Conservation (phyloP, 2,113 vertebrate genomes). For the Epinephelus moara region DNA sequence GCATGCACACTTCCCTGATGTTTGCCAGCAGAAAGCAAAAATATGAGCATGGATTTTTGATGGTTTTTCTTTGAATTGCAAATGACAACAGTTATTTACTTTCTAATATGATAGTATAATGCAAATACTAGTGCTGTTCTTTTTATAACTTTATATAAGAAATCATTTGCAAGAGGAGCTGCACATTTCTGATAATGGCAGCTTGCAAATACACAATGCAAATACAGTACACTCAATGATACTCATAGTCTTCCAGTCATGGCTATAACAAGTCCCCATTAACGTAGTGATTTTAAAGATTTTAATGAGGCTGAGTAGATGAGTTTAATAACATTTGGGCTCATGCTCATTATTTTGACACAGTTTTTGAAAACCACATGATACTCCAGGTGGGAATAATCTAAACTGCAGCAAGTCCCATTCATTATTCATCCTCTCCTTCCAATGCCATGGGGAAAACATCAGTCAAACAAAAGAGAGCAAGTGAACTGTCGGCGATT, state of each 20-base stretch:
- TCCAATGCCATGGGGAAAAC: slow-evolving; percentile 23
- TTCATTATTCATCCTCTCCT: slow-evolving; percentile 45
- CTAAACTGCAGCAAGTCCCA: slow-evolving; percentile 15
- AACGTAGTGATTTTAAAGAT: background rate
- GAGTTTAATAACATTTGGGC: background rate
- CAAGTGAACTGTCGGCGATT: slow-evolving; percentile 24
- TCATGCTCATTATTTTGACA: background rate
- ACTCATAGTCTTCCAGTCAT: background rate
- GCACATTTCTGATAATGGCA: background rate
- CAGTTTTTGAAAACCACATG: slow-evolving; percentile 15
- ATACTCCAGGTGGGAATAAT: slow-evolving; percentile 38
- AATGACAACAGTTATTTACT: background rate
- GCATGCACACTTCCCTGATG: background rate
- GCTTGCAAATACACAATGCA: background rate
- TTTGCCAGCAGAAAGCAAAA: background rate
- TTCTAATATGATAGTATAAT: background rate
- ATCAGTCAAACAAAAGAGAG: slow-evolving; percentile 49
- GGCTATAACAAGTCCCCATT: background rate
- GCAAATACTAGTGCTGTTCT: background rate
- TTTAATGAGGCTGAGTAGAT: background rate
- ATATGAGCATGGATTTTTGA: background rate
- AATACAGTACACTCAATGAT: background rate
- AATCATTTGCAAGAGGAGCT: background rate
- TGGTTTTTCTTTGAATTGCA: background rate
- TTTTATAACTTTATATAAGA: background rate